A percentile compares a stretch with the other conserved stretches of the same genome.
phyloP scores from a whole-genome alignment of 2,888 invertebrate genomes.

The Slavum lentiscoides region DNA sequence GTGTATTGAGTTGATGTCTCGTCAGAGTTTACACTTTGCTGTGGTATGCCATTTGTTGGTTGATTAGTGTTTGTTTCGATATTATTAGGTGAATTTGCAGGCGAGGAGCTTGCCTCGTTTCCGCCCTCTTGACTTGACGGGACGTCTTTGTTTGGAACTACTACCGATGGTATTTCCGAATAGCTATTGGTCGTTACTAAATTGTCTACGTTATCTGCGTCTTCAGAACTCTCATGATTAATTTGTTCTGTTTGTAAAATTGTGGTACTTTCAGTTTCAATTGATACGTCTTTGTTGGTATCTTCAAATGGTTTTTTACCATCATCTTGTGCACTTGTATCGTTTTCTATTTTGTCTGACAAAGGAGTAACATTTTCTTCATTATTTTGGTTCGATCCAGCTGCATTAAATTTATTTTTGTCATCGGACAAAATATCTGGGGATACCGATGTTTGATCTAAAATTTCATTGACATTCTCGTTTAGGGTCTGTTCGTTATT shows the following conservation, averaged over 20 bases:
- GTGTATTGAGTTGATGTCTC: constrained; percentile 27
- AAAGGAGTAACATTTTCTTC: background rate
- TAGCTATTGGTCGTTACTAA: constrained; percentile 25
- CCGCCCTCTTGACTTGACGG: background rate
- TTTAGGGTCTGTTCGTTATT: constrained; percentile 22
- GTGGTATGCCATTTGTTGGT: background rate
- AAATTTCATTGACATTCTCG: background rate
- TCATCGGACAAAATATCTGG: background rate
- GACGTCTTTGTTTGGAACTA: background rate
- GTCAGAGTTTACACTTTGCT: background rate
- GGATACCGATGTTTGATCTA: constrained; percentile 5
- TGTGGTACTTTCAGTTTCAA: constrained; percentile 3
- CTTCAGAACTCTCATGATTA: background rate
- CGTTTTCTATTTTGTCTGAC: constrained; percentile 1
- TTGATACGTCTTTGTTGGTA: background rate
- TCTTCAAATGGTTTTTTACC: background rate
- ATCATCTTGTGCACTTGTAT: background rate
- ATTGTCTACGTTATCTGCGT: background rate
- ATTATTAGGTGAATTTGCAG: background rate
- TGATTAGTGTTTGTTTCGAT: background rate
- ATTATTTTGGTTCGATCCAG: background rate
- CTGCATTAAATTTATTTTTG: constrained; percentile 1
- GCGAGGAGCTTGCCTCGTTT: background rate
- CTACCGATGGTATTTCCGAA: background rate
- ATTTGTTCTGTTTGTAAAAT: background rate